phyloP scores from a whole-genome alignment of 2,888 invertebrate genomes.

The Agrotis exclamationis region DNA sequence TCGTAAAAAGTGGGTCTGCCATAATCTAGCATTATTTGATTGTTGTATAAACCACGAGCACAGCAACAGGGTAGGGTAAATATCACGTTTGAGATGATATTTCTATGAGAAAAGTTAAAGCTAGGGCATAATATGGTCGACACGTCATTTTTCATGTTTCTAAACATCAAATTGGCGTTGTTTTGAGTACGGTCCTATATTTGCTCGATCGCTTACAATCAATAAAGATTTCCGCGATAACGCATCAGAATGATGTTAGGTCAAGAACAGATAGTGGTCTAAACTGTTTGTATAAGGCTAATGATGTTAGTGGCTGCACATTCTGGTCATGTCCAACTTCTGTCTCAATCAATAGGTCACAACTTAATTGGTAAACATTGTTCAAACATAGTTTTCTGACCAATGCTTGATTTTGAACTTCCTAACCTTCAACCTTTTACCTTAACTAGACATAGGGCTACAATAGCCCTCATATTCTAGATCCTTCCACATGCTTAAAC shows the following conservation, averaged over 20 bases:
- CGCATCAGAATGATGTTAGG: conserved; percentile 44
- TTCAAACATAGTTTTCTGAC: not conserved
- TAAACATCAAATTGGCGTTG: conserved; percentile 52
- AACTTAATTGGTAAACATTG: conserved; percentile 35
- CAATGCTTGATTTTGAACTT: not conserved
- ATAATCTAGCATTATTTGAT: conserved; percentile 70
- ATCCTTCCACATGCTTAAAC: conserved; percentile 7
- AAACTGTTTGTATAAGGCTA: conserved; percentile 48
- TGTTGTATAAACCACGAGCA: conserved; percentile 73
- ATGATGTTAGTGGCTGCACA: conserved; percentile 14
- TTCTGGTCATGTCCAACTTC: conserved; percentile 44
- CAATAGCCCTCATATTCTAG: conserved; percentile 30
- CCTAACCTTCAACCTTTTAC: no score
- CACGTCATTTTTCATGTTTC: conserved; percentile 57
- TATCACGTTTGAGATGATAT: conserved; percentile 47
- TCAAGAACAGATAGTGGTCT: conserved; percentile 42
- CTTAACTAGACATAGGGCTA: not conserved
- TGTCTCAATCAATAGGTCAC: conserved; percentile 43
- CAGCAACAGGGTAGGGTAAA: conserved; percentile 68
- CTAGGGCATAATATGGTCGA: conserved; percentile 44
- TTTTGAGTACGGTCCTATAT: conserved; percentile 45
- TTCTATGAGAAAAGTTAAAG: conserved; percentile 45
- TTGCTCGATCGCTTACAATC: conserved; percentile 55
- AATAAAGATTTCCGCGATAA: conserved; percentile 62
- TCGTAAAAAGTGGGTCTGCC: conserved; percentile 74